phyloP scores from a whole-genome alignment of 2,888 invertebrate species.

The Synanthedon tipuliformis region DNA sequence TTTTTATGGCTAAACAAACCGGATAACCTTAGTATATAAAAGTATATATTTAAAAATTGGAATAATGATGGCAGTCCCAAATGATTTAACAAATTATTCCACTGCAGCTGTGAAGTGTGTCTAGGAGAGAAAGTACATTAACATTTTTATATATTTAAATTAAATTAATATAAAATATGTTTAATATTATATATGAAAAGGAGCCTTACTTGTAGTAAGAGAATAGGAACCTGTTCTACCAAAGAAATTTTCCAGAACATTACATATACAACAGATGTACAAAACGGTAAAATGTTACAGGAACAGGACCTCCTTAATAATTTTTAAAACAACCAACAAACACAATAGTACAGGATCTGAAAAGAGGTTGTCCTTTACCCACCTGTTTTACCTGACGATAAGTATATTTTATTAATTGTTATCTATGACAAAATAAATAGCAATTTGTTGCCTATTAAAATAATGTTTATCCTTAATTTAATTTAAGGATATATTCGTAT shows the following conservation, averaged over 20 bases:
- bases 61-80: constrained; percentile 50
- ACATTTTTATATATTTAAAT: constrained; percentile 24
- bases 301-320: neutral
- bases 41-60: constrained; percentile 28
- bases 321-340: constrained; percentile 11
- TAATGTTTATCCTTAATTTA: too few relatives aligned
- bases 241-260: constrained; percentile 62
- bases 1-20: constrained; percentile 44
- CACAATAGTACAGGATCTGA: too few relatives aligned
- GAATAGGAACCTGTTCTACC: constrained; percentile 60
- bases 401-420: too few relatives aligned
- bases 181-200: constrained; percentile 15
- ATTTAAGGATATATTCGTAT: too few relatives aligned
- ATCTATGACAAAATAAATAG: too few relatives aligned
- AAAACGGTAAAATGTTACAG: constrained; percentile 1
- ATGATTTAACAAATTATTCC: constrained; percentile 55
- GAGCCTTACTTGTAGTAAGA: constrained; percentile 40
- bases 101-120: constrained; percentile 64
- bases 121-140: constrained; percentile 58
- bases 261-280: neutral
- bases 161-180: constrained; percentile 14
- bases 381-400: too few relatives aligned
- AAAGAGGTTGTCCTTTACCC: too few relatives aligned
- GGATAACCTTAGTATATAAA: constrained; percentile 28
- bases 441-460: too few relatives aligned